phyloP scores from a whole-genome alignment of 2,113 vertebrate genomes.

The Muntiacus muntjak region DNA sequence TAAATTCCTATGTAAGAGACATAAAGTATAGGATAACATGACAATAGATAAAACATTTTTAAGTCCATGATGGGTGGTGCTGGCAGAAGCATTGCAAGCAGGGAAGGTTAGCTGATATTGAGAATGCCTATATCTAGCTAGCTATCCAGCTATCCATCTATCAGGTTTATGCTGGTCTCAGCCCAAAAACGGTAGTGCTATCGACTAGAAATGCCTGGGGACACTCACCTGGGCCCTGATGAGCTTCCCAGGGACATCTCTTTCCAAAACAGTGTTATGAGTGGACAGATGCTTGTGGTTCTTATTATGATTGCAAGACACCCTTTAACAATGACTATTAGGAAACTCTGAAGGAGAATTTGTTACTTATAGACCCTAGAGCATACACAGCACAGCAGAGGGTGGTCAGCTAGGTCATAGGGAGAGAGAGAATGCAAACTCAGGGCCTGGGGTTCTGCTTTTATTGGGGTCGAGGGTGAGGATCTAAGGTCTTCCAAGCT shows the following conservation, averaged over 20 bases:
- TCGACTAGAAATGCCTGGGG: background rate
- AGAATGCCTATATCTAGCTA: background rate
- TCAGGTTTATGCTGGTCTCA: background rate
- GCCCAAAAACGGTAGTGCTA: background rate
- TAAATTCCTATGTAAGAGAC: background rate
- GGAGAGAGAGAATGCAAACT: background rate
- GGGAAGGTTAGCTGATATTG: background rate
- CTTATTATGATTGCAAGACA: background rate
- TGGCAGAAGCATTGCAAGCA: background rate
- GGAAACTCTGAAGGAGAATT: background rate
- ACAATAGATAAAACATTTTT: background rate
- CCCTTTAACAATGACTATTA: background rate
- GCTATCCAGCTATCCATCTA: background rate
- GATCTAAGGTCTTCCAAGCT: background rate
- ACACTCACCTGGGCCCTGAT: background rate
- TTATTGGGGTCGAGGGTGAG: background rate
- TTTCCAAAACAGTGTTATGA: background rate
- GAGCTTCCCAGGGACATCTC: background rate
- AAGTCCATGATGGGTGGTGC: background rate
- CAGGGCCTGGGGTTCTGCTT: background rate
- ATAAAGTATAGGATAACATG: background rate
- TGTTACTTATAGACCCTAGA: background rate
- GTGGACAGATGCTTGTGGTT: accelerated
- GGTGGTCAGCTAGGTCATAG: background rate
- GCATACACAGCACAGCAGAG: background rate